Percentiles rank a stretch among this genome's conserved stretches.
These are phyloP conservation scores for Lytechinus pictus DNA, from an alignment of 35 echinoderm and acorn worm genomes.

Conservation along the genomic window DNA sequence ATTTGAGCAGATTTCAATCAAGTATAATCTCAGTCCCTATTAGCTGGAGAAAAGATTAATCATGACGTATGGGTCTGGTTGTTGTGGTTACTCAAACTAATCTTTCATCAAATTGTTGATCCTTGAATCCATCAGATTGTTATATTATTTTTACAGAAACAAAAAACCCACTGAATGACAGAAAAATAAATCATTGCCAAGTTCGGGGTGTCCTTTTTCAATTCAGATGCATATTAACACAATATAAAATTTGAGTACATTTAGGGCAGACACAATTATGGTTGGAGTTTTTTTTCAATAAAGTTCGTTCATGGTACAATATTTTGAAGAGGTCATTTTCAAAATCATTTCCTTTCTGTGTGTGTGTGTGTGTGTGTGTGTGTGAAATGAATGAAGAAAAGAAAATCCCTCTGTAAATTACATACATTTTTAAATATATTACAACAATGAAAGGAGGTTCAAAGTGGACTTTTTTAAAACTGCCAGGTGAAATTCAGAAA, in stretches of 20 bases:
- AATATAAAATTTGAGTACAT: neutral
- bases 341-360: neutral
- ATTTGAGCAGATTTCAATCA: neutral
- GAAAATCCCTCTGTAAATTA: too few relatives aligned
- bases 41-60: neutral
- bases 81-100: neutral
- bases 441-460: too few relatives aligned
- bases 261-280: neutral
- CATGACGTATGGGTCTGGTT: neutral
- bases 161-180: neutral
- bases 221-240: neutral
- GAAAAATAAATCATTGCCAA: neutral
- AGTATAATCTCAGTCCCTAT: neutral
- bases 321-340: neutral
- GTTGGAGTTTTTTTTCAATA: neutral
- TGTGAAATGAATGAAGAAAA: too few relatives aligned
- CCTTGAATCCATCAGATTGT: neutral
- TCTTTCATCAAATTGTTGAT: conserved; percentile 12
- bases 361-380: too few relatives aligned
- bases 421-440: too few relatives aligned
- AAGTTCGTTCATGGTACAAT: neutral
- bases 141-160: neutral
- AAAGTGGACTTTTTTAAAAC: too few relatives aligned
- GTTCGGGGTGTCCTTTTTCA: neutral
- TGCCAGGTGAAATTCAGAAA: too few relatives aligned